Conservation (phyloP, 2,888 invertebrate species). For the Aethes cnicana region DNA sequence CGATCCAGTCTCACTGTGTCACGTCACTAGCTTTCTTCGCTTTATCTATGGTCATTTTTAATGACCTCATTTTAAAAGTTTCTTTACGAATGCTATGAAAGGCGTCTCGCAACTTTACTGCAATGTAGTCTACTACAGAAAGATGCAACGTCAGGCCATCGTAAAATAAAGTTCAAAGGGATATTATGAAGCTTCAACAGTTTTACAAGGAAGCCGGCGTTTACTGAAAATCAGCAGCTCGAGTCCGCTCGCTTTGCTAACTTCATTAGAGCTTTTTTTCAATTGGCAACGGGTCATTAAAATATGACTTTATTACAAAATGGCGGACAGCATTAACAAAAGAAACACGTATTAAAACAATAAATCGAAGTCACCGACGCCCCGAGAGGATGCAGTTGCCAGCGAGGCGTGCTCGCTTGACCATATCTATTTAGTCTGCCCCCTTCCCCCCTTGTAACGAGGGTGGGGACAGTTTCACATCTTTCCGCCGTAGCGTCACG, state of each 20-base stretch:
- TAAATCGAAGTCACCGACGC: slow-evolving; percentile 56
- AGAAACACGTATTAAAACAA: slow-evolving; percentile 57
- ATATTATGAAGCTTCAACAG: slow-evolving; percentile 5
- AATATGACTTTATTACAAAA: slow-evolving; percentile 43
- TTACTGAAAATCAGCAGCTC: slow-evolving; percentile 44
- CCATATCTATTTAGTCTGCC: slow-evolving; percentile 50
- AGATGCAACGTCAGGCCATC: slow-evolving; percentile 9
- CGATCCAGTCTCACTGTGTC: slow-evolving; percentile 15
- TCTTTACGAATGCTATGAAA: slow-evolving; percentile 1
- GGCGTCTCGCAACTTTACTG: background rate
- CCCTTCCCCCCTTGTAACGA: slow-evolving; percentile 45
- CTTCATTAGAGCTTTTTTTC: slow-evolving; percentile 46
- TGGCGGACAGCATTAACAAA: slow-evolving; percentile 46
- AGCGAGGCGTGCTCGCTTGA: slow-evolving; percentile 49
- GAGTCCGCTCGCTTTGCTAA: slow-evolving; percentile 70
- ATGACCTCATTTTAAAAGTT: background rate
- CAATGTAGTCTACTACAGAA: background rate
- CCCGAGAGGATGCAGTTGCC: slow-evolving; percentile 42
- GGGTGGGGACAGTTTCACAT: slow-evolving; percentile 47
- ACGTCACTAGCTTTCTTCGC: slow-evolving; percentile 5
- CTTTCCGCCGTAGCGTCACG: slow-evolving; percentile 41
- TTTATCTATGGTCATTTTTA: slow-evolving; percentile 1
- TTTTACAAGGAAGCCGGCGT: slow-evolving; percentile 8
- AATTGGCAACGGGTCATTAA: slow-evolving; percentile 8
- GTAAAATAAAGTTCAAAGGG: slow-evolving; percentile 15